Evolutionary conservation across 2,797 vertebrate genomes (phyloP), one percentile per base, ranked within the genome.

Genomic region (Pygocentrus nattereri): DNA sequence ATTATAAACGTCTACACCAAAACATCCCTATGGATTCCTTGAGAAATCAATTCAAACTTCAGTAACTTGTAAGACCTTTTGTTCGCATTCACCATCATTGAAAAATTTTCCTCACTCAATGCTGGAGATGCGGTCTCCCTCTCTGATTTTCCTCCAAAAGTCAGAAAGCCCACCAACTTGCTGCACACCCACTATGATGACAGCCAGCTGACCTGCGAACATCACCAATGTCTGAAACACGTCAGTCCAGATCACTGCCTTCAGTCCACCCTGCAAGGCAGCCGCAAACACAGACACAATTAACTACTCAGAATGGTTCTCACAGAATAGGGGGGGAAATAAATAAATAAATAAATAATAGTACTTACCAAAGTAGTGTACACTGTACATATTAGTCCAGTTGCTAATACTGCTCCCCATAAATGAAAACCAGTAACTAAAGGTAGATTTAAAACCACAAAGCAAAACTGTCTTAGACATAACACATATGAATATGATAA

Each of bases 181-280:
- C 69, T 91, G 81, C 0, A 96, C 89, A 0, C 97, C 98, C 71
- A 99, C 96, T 58, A 95, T 92, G 27, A 99, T 96, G 88, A 99
- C 97, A 0, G 95, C 95, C 86, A 98, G 89, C 94, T 99, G 98
- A 75, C 98, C 98, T 0, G 94, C 93, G 10, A 99, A 95, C 98
- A 99, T 99, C 89, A 99, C 96, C 67, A 95, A 27, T 0, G 97
- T 97, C 94, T 99, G 98, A 88, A 99, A 97, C 30, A 99, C 98
- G n/a, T 99, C 98, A 0, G 98, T 98, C 98, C 97, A 99, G 92
- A 99, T 97, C 77, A 99, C 97, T 0, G 97, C 97, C 90, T 98
- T 98, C 88, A 99, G 91, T 10, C 98, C 98, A 0, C 98, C 97
- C 98, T 99, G 91, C 27, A 62, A 73, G 75, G 4, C 25, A 65